These are phyloP conservation scores for Bovichtus diacanthus DNA, from an alignment of 2,797 vertebrate species.

Conservation along the genomic window DNA sequence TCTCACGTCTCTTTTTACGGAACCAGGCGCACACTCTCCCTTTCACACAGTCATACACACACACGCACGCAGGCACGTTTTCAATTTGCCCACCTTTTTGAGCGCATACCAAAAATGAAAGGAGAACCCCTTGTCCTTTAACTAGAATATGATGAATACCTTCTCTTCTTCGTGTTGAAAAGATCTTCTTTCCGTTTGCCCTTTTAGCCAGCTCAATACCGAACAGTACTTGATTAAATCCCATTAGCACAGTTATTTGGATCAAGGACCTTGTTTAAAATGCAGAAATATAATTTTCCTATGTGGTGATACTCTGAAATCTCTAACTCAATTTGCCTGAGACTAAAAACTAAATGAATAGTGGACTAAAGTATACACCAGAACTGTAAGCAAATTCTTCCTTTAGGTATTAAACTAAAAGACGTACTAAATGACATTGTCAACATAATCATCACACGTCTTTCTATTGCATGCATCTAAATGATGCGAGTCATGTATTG, in stretches of 20 bases:
- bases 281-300: conserved; percentile 59
- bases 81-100: conserved; percentile 47
- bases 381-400: not conserved
- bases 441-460: conserved; percentile 13
- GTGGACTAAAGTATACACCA: conserved; percentile 9
- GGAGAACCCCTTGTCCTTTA: conserved; percentile 62
- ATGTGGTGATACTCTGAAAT: conserved; percentile 40
- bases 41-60: conserved; percentile 5
- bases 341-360: conserved; percentile 37
- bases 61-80: conserved; percentile 22
- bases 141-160: conserved; percentile 66
- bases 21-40: not conserved
- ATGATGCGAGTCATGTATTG: not conserved
- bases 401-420: not conserved
- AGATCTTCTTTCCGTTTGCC: conserved; percentile 62
- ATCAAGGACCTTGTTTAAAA: conserved; percentile 75
- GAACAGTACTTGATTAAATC: conserved; percentile 77
- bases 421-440: not conserved
- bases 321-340: conserved; percentile 39
- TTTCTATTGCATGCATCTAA: not conserved
- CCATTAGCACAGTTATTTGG: conserved; percentile 65
- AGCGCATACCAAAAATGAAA: conserved; percentile 51
- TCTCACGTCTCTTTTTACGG: conserved; percentile 30
- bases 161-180: conserved; percentile 61
- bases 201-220: conserved; percentile 62